phyloP scores from a whole-genome alignment of 2,888 invertebrate species.

The Galeruca laticollis region DNA sequence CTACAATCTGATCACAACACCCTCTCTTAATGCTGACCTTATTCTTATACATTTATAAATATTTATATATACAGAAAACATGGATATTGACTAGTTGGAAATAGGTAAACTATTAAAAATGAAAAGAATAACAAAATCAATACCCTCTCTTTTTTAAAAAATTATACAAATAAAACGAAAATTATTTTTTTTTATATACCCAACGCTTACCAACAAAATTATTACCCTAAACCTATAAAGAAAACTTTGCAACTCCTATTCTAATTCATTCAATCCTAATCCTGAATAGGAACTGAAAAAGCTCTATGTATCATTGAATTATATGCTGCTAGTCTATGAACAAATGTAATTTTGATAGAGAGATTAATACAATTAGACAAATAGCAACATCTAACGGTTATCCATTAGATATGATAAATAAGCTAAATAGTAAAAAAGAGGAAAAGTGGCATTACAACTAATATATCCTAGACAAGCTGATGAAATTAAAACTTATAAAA shows the following conservation, averaged over 20 bases:
- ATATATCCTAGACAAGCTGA: too few relatives aligned
- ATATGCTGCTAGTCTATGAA: too few relatives aligned
- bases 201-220: not conserved
- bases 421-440: too few relatives aligned
- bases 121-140: not conserved
- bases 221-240: not conserved
- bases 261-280: not conserved
- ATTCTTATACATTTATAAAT: not conserved
- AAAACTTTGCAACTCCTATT: not conserved
- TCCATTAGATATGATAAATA: too few relatives aligned
- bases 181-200: too few relatives aligned
- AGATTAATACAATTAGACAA: too few relatives aligned
- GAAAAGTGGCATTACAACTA: too few relatives aligned
- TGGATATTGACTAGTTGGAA: not conserved
- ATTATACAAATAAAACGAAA: slow-evolving; percentile 1
- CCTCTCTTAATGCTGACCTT: slow-evolving; percentile 6
- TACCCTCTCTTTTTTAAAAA: not conserved
- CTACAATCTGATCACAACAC: not conserved
- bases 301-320: too few relatives aligned
- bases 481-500: too few relatives aligned
- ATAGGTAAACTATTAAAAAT: not conserved
- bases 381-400: too few relatives aligned
- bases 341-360: too few relatives aligned
- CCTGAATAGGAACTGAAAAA: too few relatives aligned
- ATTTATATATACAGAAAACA: not conserved